Conservation (phyloP, 2,888 invertebrate genomes). For the Plusia festucae region DNA sequence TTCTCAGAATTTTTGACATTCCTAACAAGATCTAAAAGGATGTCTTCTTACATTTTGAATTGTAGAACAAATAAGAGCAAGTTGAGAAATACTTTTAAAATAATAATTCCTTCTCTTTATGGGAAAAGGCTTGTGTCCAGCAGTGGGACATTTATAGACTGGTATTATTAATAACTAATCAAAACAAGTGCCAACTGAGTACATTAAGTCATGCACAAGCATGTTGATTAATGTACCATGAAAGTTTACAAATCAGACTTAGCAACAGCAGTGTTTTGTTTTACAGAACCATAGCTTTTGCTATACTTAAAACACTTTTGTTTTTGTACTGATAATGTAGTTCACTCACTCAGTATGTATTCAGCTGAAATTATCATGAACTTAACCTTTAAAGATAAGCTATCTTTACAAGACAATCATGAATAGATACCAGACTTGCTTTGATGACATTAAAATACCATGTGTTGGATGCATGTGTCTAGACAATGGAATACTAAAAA, state of each 20-base stretch:
- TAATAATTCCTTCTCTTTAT: no score
- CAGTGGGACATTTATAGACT: no score
- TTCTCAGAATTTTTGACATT: no score
- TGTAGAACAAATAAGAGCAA: background rate
- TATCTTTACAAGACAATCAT: conserved; percentile 20
- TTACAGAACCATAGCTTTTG: conserved; percentile 3
- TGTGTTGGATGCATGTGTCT: background rate
- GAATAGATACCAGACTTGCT: conserved; percentile 38
- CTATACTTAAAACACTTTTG: background rate
- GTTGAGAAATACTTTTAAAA: no score
- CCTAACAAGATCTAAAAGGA: no score
- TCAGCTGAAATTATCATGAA: conserved; percentile 41
- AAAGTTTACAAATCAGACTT: conserved; percentile 5
- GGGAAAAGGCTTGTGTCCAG: no score
- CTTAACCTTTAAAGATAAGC: conserved; percentile 46
- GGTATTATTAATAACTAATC: no score
- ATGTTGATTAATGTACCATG: conserved; percentile 4
- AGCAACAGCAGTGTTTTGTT: background rate
- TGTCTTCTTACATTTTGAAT: no score
- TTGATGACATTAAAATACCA: conserved; percentile 45
- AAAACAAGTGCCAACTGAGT: conserved; percentile 1
- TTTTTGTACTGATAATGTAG: background rate
- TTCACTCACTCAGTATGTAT: background rate
- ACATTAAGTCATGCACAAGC: no score
- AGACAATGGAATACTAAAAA: background rate